Conservation (phyloP, 2,797 vertebrate species). For the Melanotaenia trifasciata region DNA sequence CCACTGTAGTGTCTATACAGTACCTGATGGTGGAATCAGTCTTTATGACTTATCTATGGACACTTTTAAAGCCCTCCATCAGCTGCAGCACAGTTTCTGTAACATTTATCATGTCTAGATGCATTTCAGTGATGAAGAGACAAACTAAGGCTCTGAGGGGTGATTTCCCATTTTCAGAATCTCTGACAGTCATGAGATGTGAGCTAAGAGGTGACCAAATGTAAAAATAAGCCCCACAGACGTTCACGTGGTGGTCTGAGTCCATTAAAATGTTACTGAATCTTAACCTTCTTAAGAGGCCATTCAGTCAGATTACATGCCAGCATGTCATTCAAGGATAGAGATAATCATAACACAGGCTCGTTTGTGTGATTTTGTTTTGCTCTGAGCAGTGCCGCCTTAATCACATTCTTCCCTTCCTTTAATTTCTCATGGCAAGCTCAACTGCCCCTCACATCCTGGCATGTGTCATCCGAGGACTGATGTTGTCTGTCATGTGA, state of each 20-base stretch:
- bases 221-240: not conserved
- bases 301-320: constrained; percentile 42
- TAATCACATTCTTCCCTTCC: not conserved
- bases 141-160: not conserved
- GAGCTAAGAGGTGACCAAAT: not conserved
- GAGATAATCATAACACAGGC: constrained; percentile 17
- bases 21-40: not conserved
- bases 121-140: not conserved
- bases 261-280: not conserved
- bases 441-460: not conserved
- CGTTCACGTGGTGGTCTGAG: constrained; percentile 4
- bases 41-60: not conserved
- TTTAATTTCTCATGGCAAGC: not conserved
- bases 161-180: constrained; percentile 1
- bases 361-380: constrained; percentile 17
- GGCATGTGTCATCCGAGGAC: constrained; percentile 5
- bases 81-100: not conserved
- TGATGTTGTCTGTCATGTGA: not conserved
- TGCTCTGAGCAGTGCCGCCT: not conserved
- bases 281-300: constrained; percentile 15
- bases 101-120: not conserved
- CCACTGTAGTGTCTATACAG: not conserved
- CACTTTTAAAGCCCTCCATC: not conserved
- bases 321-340: constrained; percentile 12
- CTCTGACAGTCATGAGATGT: not conserved